These are phyloP conservation scores for Reticulitermes speratus DNA, from an alignment of 1,140 invertebrate genomes.

Conservation along the genomic window DNA sequence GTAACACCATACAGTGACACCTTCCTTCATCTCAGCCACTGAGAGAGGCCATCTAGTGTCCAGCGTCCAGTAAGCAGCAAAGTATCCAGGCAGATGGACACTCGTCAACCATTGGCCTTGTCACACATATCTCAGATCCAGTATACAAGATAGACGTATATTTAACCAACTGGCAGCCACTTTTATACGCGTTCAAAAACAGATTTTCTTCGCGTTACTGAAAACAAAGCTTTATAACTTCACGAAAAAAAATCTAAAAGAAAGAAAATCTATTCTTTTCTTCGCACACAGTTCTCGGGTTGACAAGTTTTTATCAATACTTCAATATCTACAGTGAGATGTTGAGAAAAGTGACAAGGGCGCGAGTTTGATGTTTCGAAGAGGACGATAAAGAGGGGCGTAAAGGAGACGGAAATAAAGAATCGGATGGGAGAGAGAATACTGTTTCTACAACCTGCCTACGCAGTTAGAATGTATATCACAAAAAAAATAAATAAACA, in stretches of 20 bases:
- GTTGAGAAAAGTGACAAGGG: not conserved
- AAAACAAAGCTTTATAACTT: not conserved
- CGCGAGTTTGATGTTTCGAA: not conserved
- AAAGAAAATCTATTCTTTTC: not conserved
- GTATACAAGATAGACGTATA: no score
- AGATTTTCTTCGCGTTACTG: not conserved
- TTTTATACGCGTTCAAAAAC: not conserved
- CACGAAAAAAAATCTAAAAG: not conserved
- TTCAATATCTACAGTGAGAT: not conserved
- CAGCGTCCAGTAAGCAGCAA: no score
- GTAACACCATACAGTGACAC: no score
- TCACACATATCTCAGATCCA: no score
- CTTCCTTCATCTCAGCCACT: no score
- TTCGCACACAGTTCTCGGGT: not conserved
- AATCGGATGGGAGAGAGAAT: not conserved
- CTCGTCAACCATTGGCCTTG: no score
- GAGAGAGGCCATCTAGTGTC: no score
- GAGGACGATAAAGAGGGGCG: not conserved
- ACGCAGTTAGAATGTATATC: no score
- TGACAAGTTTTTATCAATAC: not conserved
- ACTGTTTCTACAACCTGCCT: no score
- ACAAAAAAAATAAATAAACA: no score
- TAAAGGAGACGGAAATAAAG: not conserved
- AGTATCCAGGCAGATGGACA: no score
- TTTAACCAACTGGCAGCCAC: not conserved